Evolutionary conservation across 2,888 invertebrate genomes (phyloP), one percentile per base, ranked within the genome.

Genomic region (Meteorus colon): DNA sequence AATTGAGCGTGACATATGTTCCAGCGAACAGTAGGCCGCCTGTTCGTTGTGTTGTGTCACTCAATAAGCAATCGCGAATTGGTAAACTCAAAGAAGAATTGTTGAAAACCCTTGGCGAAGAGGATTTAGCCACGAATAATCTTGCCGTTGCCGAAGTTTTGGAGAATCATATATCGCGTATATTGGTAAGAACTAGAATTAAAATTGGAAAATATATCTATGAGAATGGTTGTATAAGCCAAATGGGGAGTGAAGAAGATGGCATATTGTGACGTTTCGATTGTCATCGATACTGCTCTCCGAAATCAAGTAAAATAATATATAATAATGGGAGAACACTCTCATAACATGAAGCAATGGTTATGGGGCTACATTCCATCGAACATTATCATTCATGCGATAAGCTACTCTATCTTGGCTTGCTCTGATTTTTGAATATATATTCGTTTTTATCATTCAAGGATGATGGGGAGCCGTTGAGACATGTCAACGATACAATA

Each of bases 111-210:
- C 88, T 91, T 16, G 87, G 86, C 48, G 87, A 89, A 78, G 87
- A 89, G 65, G 75, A 87, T 59, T 82, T 91, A 85, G 81, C 88
- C 8, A 82, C 85, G 67, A 81, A 84, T 48, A 87, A 86, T 75
- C 85, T 92, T 65, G 90, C 92, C 14, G 83, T 92, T 41, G 92
- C 92, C 4, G 93, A 93, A 88, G 92, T 93, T 62, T 85, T 92
- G 14, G 91, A 93, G 77, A 90, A 91, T 85, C 92, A 93, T 82
- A 91, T 93, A 81, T 91, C 92, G 14, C 91, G 91, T 81, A 91
- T 92, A 81, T 84, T 93, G 90, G 93, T 93, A 83, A 90, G 87
- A 34, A 55, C 31, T 37, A 8, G 8, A 12, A 41, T 41, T 41
- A 12, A 5, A 41, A 8, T 12, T 41, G 8, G 0, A 41, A 0